Base-by-base conservation (phyloP, 2,797 vertebrate species). In the Pogoniulus pusillus region DNA sequence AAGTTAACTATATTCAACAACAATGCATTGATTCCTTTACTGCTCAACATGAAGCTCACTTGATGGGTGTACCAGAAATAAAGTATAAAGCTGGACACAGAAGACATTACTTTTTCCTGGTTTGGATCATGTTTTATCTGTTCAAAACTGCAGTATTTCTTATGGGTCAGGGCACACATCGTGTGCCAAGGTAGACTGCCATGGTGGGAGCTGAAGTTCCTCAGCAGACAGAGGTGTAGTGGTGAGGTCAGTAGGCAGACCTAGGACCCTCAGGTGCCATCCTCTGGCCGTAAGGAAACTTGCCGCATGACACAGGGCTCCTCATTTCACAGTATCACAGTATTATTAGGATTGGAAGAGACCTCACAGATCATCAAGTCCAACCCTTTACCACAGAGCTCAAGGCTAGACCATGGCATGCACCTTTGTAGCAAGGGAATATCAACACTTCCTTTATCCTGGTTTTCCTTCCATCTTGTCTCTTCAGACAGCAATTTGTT, bases 161-260 rank as follows among this genome's bases (percentile, higher is more conserved):
- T 75, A 37, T 2, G 22, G 45, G 58, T 37, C 45, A 57, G 32
- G 26, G n/a, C 16, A 73, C 0, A 0, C 10, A 7, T 19, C 12
- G 27, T 43, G 11, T 45, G 24, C 39, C 47, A 78, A 55, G 57
- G 20, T 78, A 34, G 34, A 32, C 5, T 54, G 32, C 41, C 22
- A n/a, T n/a, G 3, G 4, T 24, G 10, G 8, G 29, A 58, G n/a
- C 22, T 73, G 30, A 8, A 86, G 43, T 37, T 35, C 26, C 11
- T 10, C 58, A 13, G 26, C 26, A 77, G 30, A 6, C 2, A 16
- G 34, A 85, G 45, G 19, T 20, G 19, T 7, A 5, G 24, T 35
- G 37, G 4, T 14, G 20, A 60, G 16, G 49, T 17, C 22, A 66
- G 39, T 71, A 51, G 49, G n/a, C 34, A 75, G 70, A 83, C 18